Percentiles rank a stretch among this genome's conserved stretches.
Evolutionary conservation across 2,113 vertebrate genomes (phyloP).

Genomic region (Phrynosoma platyrhinos): DNA sequence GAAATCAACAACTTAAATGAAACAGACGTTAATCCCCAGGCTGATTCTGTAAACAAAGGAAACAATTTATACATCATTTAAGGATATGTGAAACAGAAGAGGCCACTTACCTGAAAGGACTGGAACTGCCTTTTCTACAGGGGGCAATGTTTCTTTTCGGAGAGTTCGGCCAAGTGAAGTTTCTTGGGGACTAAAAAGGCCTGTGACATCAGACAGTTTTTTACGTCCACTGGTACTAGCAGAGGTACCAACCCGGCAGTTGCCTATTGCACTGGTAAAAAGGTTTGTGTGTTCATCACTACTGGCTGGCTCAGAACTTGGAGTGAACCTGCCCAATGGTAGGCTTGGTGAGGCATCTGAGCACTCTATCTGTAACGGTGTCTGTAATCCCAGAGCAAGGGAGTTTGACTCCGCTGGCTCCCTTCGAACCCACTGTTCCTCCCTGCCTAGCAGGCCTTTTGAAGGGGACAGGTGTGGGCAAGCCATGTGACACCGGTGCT

Average conservation of each 20-base stretch:
- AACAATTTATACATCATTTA: background rate
- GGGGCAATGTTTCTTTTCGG: slow-evolving; percentile 81
- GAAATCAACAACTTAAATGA: no score
- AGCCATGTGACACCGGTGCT: slow-evolving; percentile 82
- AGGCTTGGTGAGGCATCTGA: slow-evolving; percentile 72
- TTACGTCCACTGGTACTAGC: slow-evolving; percentile 70
- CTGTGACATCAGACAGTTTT: slow-evolving; percentile 74
- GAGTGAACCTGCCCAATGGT: slow-evolving; percentile 79
- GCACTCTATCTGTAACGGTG: slow-evolving; percentile 83
- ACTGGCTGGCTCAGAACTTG: slow-evolving; percentile 75
- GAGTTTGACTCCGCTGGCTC: slow-evolving; percentile 73
- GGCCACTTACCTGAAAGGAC: slow-evolving; percentile 84
- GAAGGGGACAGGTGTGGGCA: slow-evolving; percentile 80
- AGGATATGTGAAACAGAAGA: background rate
- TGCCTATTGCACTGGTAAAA: slow-evolving; percentile 90
- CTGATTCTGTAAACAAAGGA: background rate
- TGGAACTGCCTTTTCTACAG: slow-evolving; percentile 79
- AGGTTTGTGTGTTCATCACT: slow-evolving; percentile 89
- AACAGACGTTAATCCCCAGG: no score
- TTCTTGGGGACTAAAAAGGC: slow-evolving; percentile 77
- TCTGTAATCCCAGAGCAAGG: slow-evolving; percentile 78
- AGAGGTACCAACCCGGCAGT: slow-evolving; percentile 76
- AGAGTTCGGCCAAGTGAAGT: slow-evolving; percentile 75
- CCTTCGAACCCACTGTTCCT: slow-evolving; percentile 82
- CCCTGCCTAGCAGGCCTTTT: slow-evolving; percentile 78